A percentile compares a stretch with the other conserved stretches of the same genome.
Evolutionary conservation across 1,140 invertebrate genomes (phyloP).

Genomic region (Papilio polytes): DNA sequence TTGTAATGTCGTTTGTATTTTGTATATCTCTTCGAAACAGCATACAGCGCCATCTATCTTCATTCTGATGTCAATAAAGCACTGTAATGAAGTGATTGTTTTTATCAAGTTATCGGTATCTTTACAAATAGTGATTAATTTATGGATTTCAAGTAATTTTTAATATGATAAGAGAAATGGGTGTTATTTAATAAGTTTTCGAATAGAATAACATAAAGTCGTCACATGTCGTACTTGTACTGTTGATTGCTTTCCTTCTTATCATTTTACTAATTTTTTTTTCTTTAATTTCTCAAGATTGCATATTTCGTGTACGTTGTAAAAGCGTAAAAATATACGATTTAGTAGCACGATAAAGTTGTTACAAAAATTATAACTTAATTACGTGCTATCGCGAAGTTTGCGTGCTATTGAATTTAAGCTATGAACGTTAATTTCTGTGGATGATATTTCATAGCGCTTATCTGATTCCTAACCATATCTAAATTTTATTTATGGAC

Average conservation of each 20-base stretch:
- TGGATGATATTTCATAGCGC: neutral
- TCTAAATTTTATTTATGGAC: slow-evolving; percentile 4
- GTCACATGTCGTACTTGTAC: neutral
- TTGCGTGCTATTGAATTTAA: slow-evolving; percentile 30
- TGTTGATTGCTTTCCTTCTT: neutral
- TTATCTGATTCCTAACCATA: neutral
- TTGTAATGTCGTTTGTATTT: neutral
- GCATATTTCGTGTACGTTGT: neutral
- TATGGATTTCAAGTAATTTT: too few species aligned
- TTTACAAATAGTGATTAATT: too few species aligned
- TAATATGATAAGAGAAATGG: too few species aligned
- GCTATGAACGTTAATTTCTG: neutral
- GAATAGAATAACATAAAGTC: too few species aligned
- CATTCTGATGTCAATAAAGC: neutral
- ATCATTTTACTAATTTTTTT: neutral
- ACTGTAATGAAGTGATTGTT: neutral
- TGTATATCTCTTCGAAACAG: neutral
- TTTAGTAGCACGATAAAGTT: slow-evolving; percentile 42
- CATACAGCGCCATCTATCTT: neutral
- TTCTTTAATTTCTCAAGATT: neutral
- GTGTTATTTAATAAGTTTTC: too few species aligned
- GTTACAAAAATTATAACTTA: slow-evolving; percentile 42
- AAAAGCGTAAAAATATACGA: neutral
- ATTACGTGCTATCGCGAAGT: slow-evolving; percentile 40
- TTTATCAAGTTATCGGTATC: neutral